Base-by-base conservation (phyloP, 2,113 vertebrate species). In the Centrocercus urophasianus region DNA sequence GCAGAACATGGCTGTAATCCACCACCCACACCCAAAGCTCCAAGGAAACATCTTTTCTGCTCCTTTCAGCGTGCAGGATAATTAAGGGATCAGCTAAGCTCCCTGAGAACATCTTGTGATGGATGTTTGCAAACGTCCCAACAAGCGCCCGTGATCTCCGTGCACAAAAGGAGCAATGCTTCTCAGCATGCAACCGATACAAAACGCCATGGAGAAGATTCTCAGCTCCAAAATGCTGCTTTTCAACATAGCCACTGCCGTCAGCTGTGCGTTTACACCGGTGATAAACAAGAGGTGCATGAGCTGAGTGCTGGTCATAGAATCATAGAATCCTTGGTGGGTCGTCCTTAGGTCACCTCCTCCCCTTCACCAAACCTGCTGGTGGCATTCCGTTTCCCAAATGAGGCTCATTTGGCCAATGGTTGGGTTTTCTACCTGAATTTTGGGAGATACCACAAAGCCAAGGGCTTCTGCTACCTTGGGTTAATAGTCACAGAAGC, bases 331-430 rank as follows among this genome's bases (percentile, higher is more conserved):
- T 48, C 47, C 47, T 48, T 10, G 47, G 11, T 22, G 47, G 47
- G 50, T 52, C 24, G 13, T 52, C 50, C 50, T 14, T 27, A 27
- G 50, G 24, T 36, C 34, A 2, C 10, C 9, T 34, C 48, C 28
- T 60, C 47, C 10, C 3, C 30, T 32, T 87, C 63, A 20, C 20
- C 36, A 8, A 7, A 69, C 11, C 15, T 19, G 0, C 0, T 24
- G 54, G 5, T 4, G 59, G 50, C 40, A 38, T 18, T 15, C 30
- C 61, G 2, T 59, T 66, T n/a, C 11, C 36, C 24, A 3, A 2
- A 13, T 28, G 16, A 34, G 61, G 50, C 56, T 85, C 1, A 0
- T 30, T 2, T 28, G 61, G 56, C 32, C 25, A 10, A 1, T 1
- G 1, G 19, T 12, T 25, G 50, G 25, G 0, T 34, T 76, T 86